Base-by-base conservation (phyloP, 2,888 invertebrate genomes). In the Taenaris catops region DNA sequence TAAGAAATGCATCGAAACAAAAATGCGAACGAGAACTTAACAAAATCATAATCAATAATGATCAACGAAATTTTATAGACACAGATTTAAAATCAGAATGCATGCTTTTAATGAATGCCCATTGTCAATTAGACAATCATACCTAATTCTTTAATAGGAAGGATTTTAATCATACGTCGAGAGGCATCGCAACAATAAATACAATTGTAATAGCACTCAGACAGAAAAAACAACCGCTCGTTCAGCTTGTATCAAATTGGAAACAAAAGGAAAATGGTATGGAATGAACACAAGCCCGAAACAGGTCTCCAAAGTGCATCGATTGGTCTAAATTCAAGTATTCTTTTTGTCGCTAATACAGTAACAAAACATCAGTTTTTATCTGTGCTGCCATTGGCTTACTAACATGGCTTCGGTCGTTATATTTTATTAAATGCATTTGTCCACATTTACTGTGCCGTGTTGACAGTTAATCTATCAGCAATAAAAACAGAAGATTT, bases 281-380 rank as follows among this genome's bases (percentile, higher is more conserved):
- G 48, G 51, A 57, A 55, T 53, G 52, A 53, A 59, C 14, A 16
- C 49, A 57, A 58, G 41, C 52, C 53, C 51, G 51, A 57, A 54
- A 58, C 55, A 51, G 48, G 53, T 51, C 53, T 59, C 60, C 63
- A 62, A 67, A 54, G 54, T 53, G 54, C 54, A 57, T 55, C 51
- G 53, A 57, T 54, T 57, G 49, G 44, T 54, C 55, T 57, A 57
- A 57, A 55, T 57, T 57, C 57, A 49, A 55, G 57, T 54, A 48
- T 53, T 46, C 53, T 48, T 49, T 51, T 53, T 53, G 51, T 47
- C 49, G 49, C 55, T 53, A 55, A 55, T 53, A 46, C 51, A 36
- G 45, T 44, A 44, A 47, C 44, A 49, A 51, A 48, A 51, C 47
- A 52, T 49, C 41, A 41, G 29, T 26, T n/a, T 11, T 24, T 21